Evolutionary conservation across 2,113 vertebrate genomes (phyloP).

Genomic region (Fukomys damarensis): DNA sequence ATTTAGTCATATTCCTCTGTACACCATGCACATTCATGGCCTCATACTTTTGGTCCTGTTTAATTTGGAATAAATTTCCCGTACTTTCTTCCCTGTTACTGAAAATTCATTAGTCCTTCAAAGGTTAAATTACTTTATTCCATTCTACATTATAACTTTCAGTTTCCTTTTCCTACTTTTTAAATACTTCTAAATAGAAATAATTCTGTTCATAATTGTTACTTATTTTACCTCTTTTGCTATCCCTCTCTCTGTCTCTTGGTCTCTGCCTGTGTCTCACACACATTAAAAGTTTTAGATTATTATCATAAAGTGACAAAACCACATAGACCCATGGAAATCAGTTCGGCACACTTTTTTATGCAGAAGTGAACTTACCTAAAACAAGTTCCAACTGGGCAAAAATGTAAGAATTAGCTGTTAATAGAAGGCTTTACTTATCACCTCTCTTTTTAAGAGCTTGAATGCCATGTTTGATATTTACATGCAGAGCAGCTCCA

Average conservation of each 20-base stretch:
- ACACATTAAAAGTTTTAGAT: not conserved
- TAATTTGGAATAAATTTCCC: not conserved
- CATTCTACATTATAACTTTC: not conserved
- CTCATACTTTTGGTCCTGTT: not conserved
- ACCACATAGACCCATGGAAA: not conserved
- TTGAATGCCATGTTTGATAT: not conserved
- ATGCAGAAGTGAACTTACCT: not conserved
- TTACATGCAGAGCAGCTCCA: not conserved
- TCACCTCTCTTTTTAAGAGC: not conserved
- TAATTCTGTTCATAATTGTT: not conserved
- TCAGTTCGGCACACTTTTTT: not conserved
- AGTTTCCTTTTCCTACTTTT: not conserved
- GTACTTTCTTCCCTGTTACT: not conserved
- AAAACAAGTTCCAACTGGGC: not conserved
- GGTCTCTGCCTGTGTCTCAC: not conserved
- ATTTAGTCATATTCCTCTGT: not conserved
- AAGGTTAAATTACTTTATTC: not conserved
- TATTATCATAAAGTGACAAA: not conserved
- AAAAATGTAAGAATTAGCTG: not conserved
- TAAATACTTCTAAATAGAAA: not conserved
- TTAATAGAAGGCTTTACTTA: not conserved
- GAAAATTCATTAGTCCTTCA: not conserved
- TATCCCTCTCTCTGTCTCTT: not conserved
- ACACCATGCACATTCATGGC: not conserved
- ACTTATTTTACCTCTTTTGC: not conserved